Percentiles rank a stretch among this genome's conserved stretches.
These are phyloP conservation scores for Pavo muticus DNA, from an alignment of 2,113 vertebrate species.

Conservation along the genomic window DNA sequence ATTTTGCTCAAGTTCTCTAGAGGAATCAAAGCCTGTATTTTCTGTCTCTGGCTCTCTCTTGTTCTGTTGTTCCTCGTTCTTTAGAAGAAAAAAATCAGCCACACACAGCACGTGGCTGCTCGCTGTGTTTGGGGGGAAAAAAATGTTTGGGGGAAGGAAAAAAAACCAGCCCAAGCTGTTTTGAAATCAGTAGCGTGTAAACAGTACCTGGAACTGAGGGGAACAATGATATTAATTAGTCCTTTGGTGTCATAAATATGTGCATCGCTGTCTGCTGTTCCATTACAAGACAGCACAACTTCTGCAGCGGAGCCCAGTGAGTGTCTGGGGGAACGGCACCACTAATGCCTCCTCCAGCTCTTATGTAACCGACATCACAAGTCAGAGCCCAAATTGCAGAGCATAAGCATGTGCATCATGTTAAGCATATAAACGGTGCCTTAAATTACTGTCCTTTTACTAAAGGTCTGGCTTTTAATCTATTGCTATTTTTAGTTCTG, in stretches of 20 bases:
- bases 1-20: constrained; percentile 68
- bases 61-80: background rate
- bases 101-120: constrained; percentile 13
- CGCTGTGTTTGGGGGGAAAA: background rate
- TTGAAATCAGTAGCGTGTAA: constrained; percentile 26
- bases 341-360: background rate
- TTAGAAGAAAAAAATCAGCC: background rate
- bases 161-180: constrained; percentile 6
- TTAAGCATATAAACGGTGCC: constrained; percentile 1
- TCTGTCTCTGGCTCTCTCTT: constrained; percentile 15
- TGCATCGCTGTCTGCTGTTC: background rate
- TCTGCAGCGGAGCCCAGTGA: background rate
- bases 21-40: constrained; percentile 62
- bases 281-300: constrained; percentile 3
- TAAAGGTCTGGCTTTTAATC: constrained; percentile 13
- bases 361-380: background rate
- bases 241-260: constrained; percentile 16
- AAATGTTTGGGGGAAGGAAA: background rate
- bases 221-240: background rate
- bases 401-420: background rate
- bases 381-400: constrained; percentile 28
- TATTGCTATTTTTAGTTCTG: background rate
- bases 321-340: constrained; percentile 7
- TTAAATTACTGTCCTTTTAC: constrained; percentile 18
- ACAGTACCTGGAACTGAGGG: constrained; percentile 34